Evolutionary conservation across 2,797 vertebrate species (phyloP).

Genomic region (Hemitrygon akajei): DNA sequence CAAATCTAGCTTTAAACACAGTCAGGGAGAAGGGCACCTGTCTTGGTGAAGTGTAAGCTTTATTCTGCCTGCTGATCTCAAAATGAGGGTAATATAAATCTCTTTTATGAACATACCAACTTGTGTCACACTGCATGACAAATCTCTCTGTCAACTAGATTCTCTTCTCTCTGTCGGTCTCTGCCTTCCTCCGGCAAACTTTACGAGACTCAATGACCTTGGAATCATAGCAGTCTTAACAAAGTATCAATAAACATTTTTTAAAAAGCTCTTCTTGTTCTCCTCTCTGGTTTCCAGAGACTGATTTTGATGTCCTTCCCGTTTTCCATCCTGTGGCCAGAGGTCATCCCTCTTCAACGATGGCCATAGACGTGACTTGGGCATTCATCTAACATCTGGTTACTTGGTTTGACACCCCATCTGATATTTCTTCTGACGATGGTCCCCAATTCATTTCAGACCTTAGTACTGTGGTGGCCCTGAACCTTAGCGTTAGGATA

Average conservation of each 20-base stretch:
- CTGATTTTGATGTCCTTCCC: neutral
- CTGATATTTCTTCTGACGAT: no score
- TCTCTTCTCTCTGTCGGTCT: neutral
- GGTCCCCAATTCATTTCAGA: no score
- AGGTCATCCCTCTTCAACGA: no score
- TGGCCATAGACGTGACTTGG: no score
- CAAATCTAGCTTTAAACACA: conserved; percentile 6
- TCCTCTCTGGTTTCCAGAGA: neutral
- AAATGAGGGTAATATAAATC: neutral
- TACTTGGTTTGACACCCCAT: no score
- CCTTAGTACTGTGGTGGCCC: no score
- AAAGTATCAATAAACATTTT: neutral
- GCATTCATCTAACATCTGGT: no score
- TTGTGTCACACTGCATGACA: neutral
- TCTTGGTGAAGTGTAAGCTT: neutral
- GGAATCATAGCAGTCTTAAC: neutral
- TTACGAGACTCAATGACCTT: neutral
- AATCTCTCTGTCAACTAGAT: neutral
- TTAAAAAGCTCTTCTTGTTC: neutral
- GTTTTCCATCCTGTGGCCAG: no score
- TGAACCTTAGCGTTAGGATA: no score
- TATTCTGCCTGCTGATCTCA: neutral
- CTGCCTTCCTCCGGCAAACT: neutral
- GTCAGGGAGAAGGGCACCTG: neutral
- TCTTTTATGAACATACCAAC: neutral